These are phyloP conservation scores for Oryzias sinensis DNA, from an alignment of 2,797 vertebrate genomes.

Conservation along the genomic window DNA sequence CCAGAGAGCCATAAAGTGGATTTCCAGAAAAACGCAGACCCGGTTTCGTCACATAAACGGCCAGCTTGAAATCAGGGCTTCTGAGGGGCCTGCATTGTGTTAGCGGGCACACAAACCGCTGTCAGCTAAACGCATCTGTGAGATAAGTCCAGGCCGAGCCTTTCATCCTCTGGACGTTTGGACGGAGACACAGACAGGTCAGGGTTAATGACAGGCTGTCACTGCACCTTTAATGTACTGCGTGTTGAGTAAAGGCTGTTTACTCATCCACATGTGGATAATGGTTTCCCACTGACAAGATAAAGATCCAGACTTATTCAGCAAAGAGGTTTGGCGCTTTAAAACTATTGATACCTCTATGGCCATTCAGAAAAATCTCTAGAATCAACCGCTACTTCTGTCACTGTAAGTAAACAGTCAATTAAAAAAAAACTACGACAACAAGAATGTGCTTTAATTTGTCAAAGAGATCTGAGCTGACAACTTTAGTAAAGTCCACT, in stretches of 20 bases:
- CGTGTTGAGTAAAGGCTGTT: constrained; percentile 67
- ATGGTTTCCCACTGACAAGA: constrained; percentile 18
- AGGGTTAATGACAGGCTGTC: constrained; percentile 74
- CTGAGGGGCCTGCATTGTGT: constrained; percentile 40
- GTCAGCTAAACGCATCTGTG: constrained; percentile 45
- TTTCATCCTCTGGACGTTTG: constrained; percentile 69
- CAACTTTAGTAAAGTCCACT: constrained; percentile 92
- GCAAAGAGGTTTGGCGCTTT: constrained; percentile 14
- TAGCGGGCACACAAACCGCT: constrained; percentile 40
- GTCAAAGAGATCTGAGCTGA: constrained; percentile 88
- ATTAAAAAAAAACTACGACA: constrained; percentile 52
- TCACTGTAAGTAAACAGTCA: constrained; percentile 89
- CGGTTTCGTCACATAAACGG: background rate
- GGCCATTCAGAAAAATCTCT: too few species aligned
- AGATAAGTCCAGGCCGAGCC: constrained; percentile 58
- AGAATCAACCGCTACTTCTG: constrained; percentile 4
- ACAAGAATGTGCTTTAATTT: constrained; percentile 94
- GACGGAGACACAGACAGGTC: constrained; percentile 66
- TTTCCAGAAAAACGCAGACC: too few species aligned
- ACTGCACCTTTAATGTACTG: constrained; percentile 72
- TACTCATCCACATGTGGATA: constrained; percentile 30
- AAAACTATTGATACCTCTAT: background rate
- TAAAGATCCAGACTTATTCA: background rate
- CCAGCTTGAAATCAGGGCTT: background rate
- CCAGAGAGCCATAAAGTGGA: too few species aligned